Evolutionary conservation across 2,113 vertebrate genomes (phyloP).

Genomic region (Lichenostomus cassidix): DNA sequence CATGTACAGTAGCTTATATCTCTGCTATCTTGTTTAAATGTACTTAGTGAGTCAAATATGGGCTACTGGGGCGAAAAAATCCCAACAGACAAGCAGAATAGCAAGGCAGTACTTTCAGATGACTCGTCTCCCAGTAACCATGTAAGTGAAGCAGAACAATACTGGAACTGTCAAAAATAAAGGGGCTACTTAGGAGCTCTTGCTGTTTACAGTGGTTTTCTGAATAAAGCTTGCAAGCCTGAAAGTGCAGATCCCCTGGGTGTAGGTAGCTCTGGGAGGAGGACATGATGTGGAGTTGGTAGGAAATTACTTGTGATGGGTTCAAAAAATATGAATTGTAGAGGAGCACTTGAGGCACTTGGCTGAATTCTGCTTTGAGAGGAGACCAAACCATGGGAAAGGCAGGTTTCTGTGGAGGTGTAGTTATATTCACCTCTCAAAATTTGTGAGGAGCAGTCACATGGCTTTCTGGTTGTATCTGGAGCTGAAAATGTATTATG

Average conservation of each 20-base stretch:
- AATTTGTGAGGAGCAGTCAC: not conserved
- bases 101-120: not conserved
- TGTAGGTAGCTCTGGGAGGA: not conserved
- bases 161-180: not conserved
- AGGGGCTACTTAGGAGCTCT: fast-evolving
- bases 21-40: not conserved
- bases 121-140: not conserved
- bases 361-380: not conserved
- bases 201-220: not conserved
- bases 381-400: not conserved
- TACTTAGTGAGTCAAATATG: not conserved
- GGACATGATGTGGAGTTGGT: not conserved
- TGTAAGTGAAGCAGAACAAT: not conserved
- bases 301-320: not conserved
- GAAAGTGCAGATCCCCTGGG: not conserved
- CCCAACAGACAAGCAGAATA: not conserved
- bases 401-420: not conserved
- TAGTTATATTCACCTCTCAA: not conserved
- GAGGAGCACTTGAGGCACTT: not conserved
- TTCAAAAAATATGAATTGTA: not conserved
- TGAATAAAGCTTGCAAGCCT: not conserved
- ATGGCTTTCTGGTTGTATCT: not conserved
- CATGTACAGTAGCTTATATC: not conserved
- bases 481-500: not conserved
- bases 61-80: not conserved